Conservation (phyloP, 2,113 vertebrate species). For the Psammodynastes pulverulentus region DNA sequence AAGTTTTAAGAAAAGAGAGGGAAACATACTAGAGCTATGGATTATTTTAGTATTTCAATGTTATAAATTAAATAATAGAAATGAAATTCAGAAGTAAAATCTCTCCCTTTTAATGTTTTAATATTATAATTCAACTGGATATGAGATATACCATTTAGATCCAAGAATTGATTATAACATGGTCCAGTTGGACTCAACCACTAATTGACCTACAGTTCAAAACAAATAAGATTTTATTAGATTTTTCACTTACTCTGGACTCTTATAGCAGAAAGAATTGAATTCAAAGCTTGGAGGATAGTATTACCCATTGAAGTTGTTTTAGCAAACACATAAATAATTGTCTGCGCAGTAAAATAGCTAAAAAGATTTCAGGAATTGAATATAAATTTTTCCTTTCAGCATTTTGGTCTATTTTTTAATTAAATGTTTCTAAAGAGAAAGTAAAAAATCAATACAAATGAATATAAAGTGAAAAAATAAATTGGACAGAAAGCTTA, state of each 20-base stretch:
- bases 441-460: not conserved
- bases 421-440: not conserved
- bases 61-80: not conserved
- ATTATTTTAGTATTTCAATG: not conserved
- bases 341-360: constrained; percentile 14
- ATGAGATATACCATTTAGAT: constrained; percentile 11
- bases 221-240: constrained; percentile 55
- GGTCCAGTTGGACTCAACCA: constrained; percentile 42
- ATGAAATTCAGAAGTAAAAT: constrained; percentile 1
- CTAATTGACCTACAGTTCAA: constrained; percentile 46
- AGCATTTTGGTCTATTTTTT: constrained; percentile 14
- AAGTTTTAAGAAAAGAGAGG: not conserved
- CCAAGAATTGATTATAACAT: not conserved
- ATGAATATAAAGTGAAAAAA: not conserved
- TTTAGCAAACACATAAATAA: constrained; percentile 43
- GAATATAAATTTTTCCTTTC: constrained; percentile 31
- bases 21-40: not conserved
- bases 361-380: constrained; percentile 13
- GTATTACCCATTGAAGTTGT: constrained; percentile 33
- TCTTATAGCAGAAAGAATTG: constrained; percentile 54
- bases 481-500: not conserved
- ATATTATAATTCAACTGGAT: constrained; percentile 2
- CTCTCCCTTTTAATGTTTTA: not conserved
- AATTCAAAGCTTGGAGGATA: constrained; percentile 38
- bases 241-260: constrained; percentile 44